These are phyloP conservation scores for Drosophila eohydei DNA, from an alignment of 2,888 invertebrate genomes.

Conservation along the genomic window DNA sequence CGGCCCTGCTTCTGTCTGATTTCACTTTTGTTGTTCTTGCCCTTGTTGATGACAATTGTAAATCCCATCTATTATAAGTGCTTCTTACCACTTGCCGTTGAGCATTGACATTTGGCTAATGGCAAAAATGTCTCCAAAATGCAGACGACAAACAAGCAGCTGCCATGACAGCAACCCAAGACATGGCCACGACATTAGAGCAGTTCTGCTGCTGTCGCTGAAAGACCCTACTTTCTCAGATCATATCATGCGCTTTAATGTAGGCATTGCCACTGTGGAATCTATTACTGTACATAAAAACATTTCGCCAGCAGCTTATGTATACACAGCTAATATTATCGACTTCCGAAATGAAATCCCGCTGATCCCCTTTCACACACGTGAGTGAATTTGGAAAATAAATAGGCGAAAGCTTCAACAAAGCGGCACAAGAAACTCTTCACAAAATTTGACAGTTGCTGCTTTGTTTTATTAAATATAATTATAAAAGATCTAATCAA, in stretches of 20 bases:
- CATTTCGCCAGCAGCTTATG: slow-evolving; percentile 32
- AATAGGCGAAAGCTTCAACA: slow-evolving; percentile 1
- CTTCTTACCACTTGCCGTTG: slow-evolving; percentile 75
- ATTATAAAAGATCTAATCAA: background rate
- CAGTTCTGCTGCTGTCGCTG: slow-evolving; percentile 18
- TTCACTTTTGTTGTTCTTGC: slow-evolving; percentile 27
- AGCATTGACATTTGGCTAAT: slow-evolving; percentile 80
- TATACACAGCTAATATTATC: slow-evolving; percentile 20
- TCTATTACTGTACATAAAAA: slow-evolving; percentile 39
- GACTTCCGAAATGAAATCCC: slow-evolving; percentile 11
- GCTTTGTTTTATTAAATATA: too few species aligned
- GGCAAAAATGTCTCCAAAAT: slow-evolving; percentile 78
- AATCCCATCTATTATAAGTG: slow-evolving; percentile 79
- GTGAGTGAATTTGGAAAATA: background rate
- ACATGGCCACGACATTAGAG: slow-evolving; percentile 32
- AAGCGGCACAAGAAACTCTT: slow-evolving; percentile 11
- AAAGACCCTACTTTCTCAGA: slow-evolving; percentile 3
- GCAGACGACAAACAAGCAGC: slow-evolving; percentile 70
- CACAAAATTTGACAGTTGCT: slow-evolving; percentile 8
- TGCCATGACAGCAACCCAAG: slow-evolving; percentile 40
- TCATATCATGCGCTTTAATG: slow-evolving; percentile 12
- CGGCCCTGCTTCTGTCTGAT: slow-evolving; percentile 13
- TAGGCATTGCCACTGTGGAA: slow-evolving; percentile 34
- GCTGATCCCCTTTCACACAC: slow-evolving; percentile 17
- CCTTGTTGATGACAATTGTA: slow-evolving; percentile 69